Evolutionary conservation across 2,888 invertebrate species (phyloP).

Genomic region (Aporophyla lueneburgensis): DNA sequence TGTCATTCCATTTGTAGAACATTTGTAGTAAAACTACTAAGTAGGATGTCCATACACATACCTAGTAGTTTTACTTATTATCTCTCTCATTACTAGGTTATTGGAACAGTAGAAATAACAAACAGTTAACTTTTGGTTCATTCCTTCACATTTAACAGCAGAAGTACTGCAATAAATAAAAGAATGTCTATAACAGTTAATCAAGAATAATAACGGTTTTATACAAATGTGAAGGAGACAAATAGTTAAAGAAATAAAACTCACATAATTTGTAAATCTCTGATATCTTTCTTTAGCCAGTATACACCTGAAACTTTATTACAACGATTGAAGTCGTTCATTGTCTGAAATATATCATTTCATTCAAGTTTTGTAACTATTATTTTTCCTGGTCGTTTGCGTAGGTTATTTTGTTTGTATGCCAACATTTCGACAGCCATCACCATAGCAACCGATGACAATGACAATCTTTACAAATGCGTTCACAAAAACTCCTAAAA

Average conservation of each 20-base stretch:
- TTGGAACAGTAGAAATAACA: not conserved
- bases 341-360: constrained; percentile 47
- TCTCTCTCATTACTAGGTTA: not conserved
- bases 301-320: constrained; percentile 87
- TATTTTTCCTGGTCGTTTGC: not conserved
- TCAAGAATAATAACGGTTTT: not conserved
- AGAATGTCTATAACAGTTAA: not conserved
- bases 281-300: constrained; percentile 87
- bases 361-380: constrained; percentile 1
- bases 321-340: constrained; percentile 81
- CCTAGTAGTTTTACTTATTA: not conserved
- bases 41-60: too few species aligned
- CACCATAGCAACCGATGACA: constrained; percentile 46
- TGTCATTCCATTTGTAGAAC: too few species aligned
- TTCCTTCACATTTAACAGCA: too few species aligned
- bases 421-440: constrained; percentile 2
- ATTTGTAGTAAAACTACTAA: too few species aligned
- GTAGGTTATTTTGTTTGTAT: constrained; percentile 2
- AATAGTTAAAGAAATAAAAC: constrained; percentile 41
- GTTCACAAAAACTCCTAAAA: constrained; percentile 23
- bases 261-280: constrained; percentile 89
- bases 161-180: not conserved
- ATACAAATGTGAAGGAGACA: not conserved
- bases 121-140: not conserved
- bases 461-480: constrained; percentile 2